A percentile compares a stretch with the other conserved stretches of the same genome.
Conservation (phyloP, 2,888 invertebrate species). For the Axea sp. region DNA sequence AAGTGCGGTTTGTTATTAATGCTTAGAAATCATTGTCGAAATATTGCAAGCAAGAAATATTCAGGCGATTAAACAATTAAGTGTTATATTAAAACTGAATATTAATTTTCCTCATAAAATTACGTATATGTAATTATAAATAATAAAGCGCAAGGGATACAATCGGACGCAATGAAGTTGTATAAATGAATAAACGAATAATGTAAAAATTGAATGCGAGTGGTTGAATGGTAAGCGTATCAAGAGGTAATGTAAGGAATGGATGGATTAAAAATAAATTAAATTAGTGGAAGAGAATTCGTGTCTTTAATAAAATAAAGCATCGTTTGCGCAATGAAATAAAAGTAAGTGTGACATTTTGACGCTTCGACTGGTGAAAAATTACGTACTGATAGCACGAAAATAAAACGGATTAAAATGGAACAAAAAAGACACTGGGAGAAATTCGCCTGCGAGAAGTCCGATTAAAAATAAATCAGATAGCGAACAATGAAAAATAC, state of each 20-base stretch:
- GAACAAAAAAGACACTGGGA: background rate
- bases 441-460: slow-evolving; percentile 15
- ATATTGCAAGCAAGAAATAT: too few species aligned
- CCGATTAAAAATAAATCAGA: slow-evolving; percentile 30
- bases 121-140: too few species aligned
- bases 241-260: slow-evolving; percentile 37
- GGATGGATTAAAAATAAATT: slow-evolving; percentile 43
- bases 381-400: slow-evolving; percentile 17
- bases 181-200: too few species aligned
- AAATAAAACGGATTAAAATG: background rate
- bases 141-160: too few species aligned
- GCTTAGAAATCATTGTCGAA: too few species aligned
- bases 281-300: slow-evolving; percentile 28
- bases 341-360: slow-evolving; percentile 3
- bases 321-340: slow-evolving; percentile 28
- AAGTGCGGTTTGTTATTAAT: too few species aligned
- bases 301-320: slow-evolving; percentile 22
- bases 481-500: slow-evolving; percentile 39
- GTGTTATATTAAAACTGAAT: too few species aligned
- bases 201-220: slow-evolving; percentile 52
- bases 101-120: too few species aligned
- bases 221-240: slow-evolving; percentile 40
- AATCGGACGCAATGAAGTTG: too few species aligned
- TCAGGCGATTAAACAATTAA: too few species aligned
- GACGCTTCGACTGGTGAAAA: slow-evolving; percentile 10